Evolutionary conservation across 2,113 vertebrate genomes (phyloP), one percentile per base, ranked within the genome.

Genomic region (Enhydra lutris): DNA sequence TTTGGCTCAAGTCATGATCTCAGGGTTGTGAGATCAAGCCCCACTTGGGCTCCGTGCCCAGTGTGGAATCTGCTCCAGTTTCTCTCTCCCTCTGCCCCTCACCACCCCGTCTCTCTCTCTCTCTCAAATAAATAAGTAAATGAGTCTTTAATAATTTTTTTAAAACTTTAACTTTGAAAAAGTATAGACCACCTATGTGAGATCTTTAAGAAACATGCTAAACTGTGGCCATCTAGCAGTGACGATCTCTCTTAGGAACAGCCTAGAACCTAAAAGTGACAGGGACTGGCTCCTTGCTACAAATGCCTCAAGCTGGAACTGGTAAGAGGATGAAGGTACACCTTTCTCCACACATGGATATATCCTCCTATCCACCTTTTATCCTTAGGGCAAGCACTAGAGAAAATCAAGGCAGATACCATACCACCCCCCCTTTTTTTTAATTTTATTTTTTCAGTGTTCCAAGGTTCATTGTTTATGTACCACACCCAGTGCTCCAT

Each of bases 121-220:
- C 52, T 55, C 52, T 52, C 52, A 55, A 55, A 55, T 55, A 55
- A 55, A 55, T 55, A 55, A 55, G 52, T 55, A 55, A 55, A 63
- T 29, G 24, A 67, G 17, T 20, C 34, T 69, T 69, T 69, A 69
- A n/a, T n/a, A 20, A 9, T 10, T 69, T 65, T 65, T 65, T 65
- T 34, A 17, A n/a, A 67, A 52, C 50, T n/a, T 69, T 69, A n/a
- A 69, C n/a, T 69, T 76, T 86, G 39, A 4, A 88, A 93, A 88
- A 81, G 20, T 85, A 67, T 15, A 5, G 4, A 50, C 8, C 81
- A 57, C 57, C 52, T 76, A 93, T 10, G 4, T 76, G 84, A 87
- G 89, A 88, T 83, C 71, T 88, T 96, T 83, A 85, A 80, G 91
- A 90, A 90, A 36, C 65, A 84, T 86, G n/a, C 63, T 92, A 73